Base-by-base conservation (phyloP, 2,797 vertebrate species). In the Falco biarmicus region DNA sequence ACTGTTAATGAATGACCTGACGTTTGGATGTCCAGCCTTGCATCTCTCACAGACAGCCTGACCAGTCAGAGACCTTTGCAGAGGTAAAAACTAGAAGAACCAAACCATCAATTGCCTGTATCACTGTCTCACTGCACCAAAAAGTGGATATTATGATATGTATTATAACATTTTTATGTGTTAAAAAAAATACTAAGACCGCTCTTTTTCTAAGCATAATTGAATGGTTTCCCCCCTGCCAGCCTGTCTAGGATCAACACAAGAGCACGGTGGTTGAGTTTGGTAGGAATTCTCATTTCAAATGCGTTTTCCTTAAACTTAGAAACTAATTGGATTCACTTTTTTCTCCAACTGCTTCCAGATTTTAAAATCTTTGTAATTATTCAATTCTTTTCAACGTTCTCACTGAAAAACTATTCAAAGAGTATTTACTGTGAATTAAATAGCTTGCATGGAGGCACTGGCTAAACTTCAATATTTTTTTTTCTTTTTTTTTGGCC, bases 341-440 rank as follows among this genome's bases (percentile, higher is more conserved):
- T 89, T 91, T 93, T 91, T 53, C 57, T 93, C 41, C n/a, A 68
- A n/a, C 77, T 96, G 13, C 34, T 94, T 94, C 45, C 26, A 95
- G 32, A 34, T 91, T 47, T 90, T 93, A 89, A 66, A 71, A 29
- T 56, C 7, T 54, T 60, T 51, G 32, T 87, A 66, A 74, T 37
- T 89, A 73, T 84, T 63, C 13, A 63, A 5, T 76, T 90, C 5
- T 76, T 45, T 16, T 78, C 32, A 90, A 80, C 45, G 7, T 14
- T 59, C 43, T 84, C 47, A 15, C 14, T 51, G 45, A 78, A 51
- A 13, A 94, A 68, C 7, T 63, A 1, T 89, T 95, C 50, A 73
- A 89, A 57, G 5, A 41, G 39, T 25, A 5, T 79, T 80, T 81
- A 45, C 31, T 59, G 13, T 61, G 47, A 73, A 41, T 48, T 65